Evolutionary conservation across 2,888 invertebrate genomes (phyloP), one percentile per base, ranked within the genome.

Genomic region (Campoplex nolae): DNA sequence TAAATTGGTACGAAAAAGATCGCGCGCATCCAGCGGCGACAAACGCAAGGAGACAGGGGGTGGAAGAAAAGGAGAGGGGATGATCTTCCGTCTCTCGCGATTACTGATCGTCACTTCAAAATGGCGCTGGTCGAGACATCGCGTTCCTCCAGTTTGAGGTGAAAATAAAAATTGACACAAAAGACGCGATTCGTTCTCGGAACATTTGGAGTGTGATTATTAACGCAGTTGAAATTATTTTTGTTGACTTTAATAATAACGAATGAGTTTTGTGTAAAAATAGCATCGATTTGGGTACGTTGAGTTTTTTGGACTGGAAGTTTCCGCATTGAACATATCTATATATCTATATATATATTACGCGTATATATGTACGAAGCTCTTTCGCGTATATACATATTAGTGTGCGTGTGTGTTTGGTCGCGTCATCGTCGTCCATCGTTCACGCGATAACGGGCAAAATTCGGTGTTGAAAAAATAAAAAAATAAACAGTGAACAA

Each of bases 71-170:
- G 28, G 32, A 62, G 62, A 62, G 16, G 62, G 62, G 62, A 62
- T 45, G 51, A 35, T 77, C 51, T 65, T 65, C 65, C 65, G 65
- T 65, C 62, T 54, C 32, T 62, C 48, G 56, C 35, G 51, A 58
- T 70, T 79, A 68, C 78, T 78, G 68, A 83, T 83, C 82, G 75
- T 81, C 81, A 87, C 81, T 84, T 82, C 75, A 87, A 87, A 87
- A 87, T 87, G 87, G 87, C 87, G 87, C 70, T 70, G 54, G 75
- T 79, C 74, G 65, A 78, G 70, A 54, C 38, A 75, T 84, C 82
- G 84, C 82, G 78, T 82, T 85, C 77, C 45, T 82, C 67, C 74
- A 85, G 76, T 81, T 83, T 70, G 77, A 80, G 76, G 80, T 84
- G 71, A 78, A 62, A 78, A 62, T 62, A 80, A 56, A 56, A 75